Evolutionary conservation across 2,888 invertebrate genomes (phyloP).

Genomic region (Zootermopsis nevadensis): DNA sequence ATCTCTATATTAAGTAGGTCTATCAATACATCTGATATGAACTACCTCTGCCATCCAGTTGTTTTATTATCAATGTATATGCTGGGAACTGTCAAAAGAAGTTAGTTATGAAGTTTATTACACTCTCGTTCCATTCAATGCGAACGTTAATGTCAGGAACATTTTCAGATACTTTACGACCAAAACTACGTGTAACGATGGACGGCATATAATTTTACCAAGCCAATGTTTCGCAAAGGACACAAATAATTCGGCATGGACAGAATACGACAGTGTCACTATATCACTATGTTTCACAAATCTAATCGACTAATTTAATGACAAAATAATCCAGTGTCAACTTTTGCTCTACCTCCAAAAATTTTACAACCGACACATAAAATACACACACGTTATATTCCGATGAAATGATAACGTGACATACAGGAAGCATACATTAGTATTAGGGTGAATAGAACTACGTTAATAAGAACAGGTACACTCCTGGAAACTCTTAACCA

Average conservation of each 20-base stretch:
- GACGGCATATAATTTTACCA: neutral
- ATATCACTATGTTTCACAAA: slow-evolving; percentile 1
- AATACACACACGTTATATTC: no score
- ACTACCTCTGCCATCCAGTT: no score
- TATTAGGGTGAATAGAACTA: no score
- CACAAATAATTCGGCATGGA: neutral
- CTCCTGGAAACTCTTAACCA: no score
- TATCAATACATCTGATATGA: no score
- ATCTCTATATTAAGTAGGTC: no score
- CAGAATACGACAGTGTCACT: neutral
- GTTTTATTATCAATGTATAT: no score
- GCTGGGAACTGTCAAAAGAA: neutral
- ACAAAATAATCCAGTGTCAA: neutral
- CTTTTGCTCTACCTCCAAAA: neutral
- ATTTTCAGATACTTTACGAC: slow-evolving; percentile 13
- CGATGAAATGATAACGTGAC: no score
- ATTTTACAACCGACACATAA: no score
- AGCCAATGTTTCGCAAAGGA: neutral
- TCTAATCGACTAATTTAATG: neutral
- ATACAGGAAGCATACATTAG: no score
- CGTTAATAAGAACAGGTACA: no score
- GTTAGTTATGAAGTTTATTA: neutral
- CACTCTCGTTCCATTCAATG: neutral
- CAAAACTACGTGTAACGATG: neutral
- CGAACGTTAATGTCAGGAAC: neutral